Base-by-base conservation (phyloP, 2,113 vertebrate genomes). In the Saiga tatarica region DNA sequence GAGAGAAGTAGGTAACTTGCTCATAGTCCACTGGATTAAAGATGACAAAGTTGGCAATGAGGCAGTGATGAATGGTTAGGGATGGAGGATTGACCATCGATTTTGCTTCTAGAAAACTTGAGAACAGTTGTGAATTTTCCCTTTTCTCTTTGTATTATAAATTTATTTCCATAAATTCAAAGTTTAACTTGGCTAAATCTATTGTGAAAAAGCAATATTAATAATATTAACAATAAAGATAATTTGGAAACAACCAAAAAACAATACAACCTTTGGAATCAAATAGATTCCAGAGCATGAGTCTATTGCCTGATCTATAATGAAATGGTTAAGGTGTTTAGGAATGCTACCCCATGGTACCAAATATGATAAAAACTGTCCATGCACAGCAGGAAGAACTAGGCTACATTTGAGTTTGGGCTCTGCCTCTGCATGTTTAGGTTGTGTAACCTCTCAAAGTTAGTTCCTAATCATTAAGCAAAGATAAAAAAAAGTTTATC, bases 401-500 rank as follows among this genome's bases (percentile, higher is more conserved):
- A 78, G 79, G 26, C 59, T 93, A 5, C 13, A 3, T 90, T 97
- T 62, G 33, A 55, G 60, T 89, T 3, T 6, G 67, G 28, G 4
- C 78, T 91, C 52, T 95, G 55, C 17, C 45, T 94, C n/a, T 93
- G 33, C 74, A 45, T 71, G 23, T 26, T 96, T 81, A 50, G 5
- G 50, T 84, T 94, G 19, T 0, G 60, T 90, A 84, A 55, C 17
- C 7, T 83, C 10, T 76, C n/a, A 91, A 45, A 57, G 12, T 90
- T 45, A 55, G 28, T 59, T 96, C 57, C 57, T 95, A 11, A 50
- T 96, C 28, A 84, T 92, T 87, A 95, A 74, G 39, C 33, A 94
- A 59, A 96, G 60, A 89, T 74, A 89, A 93, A 97, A 93, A 97
- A 96, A 39, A 26, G 9, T 33, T 10, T 89, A 8, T 60, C n/a